Evolutionary conservation across 2,797 vertebrate species (phyloP).

Genomic region (Falco rusticolus): DNA sequence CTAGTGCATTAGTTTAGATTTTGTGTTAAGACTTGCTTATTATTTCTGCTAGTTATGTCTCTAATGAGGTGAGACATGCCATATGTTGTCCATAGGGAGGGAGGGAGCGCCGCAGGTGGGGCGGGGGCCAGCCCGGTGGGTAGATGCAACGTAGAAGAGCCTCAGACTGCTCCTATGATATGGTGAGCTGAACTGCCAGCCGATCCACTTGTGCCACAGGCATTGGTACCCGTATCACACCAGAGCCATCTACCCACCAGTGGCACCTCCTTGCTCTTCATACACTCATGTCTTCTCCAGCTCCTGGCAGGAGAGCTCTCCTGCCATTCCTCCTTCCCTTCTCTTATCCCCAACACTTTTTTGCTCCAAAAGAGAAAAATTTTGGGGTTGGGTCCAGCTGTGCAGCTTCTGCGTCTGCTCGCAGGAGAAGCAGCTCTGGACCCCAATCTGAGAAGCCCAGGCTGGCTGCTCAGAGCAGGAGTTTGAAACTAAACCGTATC

Average conservation of each 20-base stretch:
- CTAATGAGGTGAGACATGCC: conserved; percentile 67
- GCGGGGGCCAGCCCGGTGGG: not conserved
- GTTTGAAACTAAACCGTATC: not conserved
- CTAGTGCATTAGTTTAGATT: not conserved
- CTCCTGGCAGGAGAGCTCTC: rapidly evolving
- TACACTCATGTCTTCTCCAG: not conserved
- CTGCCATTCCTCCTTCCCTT: not conserved
- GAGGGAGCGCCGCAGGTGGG: conserved; percentile 16
- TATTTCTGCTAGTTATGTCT: conserved; percentile 63
- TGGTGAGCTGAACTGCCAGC: not conserved
- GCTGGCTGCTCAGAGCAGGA: not conserved
- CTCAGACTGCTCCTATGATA: not conserved
- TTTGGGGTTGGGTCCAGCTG: rapidly evolving
- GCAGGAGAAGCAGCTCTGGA: not conserved
- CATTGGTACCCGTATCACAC: not conserved
- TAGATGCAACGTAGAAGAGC: not conserved
- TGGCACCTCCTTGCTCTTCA: not conserved
- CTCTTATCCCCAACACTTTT: not conserved
- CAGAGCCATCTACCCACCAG: not conserved
- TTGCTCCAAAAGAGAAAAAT: not conserved
- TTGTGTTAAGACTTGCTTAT: conserved; percentile 38
- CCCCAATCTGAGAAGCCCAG: not conserved
- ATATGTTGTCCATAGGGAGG: conserved; percentile 60
- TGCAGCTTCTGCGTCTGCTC: not conserved
- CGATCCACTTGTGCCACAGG: rapidly evolving